Conservation (phyloP, 2,797 vertebrate genomes). For the Lithobates pipiens region DNA sequence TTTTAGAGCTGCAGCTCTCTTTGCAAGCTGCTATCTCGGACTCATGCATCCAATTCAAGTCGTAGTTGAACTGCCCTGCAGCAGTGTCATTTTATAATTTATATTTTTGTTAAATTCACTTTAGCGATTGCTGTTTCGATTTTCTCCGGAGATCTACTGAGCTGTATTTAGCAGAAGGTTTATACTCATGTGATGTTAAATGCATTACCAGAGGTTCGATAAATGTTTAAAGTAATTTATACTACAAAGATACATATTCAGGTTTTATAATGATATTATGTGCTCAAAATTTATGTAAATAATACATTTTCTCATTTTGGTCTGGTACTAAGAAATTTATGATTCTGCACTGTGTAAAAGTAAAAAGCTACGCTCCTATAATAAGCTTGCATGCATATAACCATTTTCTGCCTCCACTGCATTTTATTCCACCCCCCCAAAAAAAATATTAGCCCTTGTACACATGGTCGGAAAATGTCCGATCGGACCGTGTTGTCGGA, state of each 20-base stretch:
- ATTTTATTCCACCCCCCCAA: no score
- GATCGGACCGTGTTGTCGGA: no score
- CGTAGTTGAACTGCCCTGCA: background rate
- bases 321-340: background rate
- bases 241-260: background rate
- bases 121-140: no score
- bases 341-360: background rate
- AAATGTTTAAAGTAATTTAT: background rate
- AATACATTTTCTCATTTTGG: background rate
- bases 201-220: background rate
- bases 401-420: no score
- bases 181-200: background rate
- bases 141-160: no score
- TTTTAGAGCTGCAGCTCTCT: background rate
- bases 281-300: background rate
- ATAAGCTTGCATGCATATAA: no score
- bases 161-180: no score
- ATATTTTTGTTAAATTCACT: background rate
- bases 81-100: background rate
- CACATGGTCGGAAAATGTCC: no score
- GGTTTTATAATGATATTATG: background rate
- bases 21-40: background rate
- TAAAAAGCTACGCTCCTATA: background rate
- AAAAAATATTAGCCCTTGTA: no score
- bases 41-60: background rate